These are phyloP conservation scores for Platorchestia sp. DNA, from an alignment of 1,140 invertebrate species.

Conservation along the genomic window DNA sequence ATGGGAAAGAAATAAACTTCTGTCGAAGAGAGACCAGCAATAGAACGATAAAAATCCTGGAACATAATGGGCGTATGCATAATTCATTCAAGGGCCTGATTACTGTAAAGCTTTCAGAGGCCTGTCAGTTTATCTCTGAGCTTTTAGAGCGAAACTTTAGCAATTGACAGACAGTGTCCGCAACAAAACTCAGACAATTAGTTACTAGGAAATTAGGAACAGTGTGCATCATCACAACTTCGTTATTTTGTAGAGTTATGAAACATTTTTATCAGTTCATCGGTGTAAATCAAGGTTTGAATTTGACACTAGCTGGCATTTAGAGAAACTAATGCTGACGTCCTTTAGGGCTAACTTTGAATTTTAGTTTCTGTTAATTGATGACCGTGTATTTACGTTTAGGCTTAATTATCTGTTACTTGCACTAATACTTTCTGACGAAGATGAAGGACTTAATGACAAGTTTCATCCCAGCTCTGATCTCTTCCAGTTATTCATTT, in stretches of 20 bases:
- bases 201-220: not conserved
- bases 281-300: not conserved
- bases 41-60: not conserved
- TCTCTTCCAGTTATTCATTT: too few species aligned
- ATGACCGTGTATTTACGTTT: too few species aligned
- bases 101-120: not conserved
- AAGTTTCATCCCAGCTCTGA: too few species aligned
- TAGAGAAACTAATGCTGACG: not conserved
- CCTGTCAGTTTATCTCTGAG: not conserved
- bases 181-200: not conserved
- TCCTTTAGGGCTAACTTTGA: not conserved
- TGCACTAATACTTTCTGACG: too few species aligned
- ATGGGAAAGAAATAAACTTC: not conserved
- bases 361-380: too few species aligned
- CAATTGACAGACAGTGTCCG: not conserved
- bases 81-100: not conserved
- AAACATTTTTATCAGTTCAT: not conserved
- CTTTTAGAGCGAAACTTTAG: not conserved
- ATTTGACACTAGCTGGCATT: not conserved
- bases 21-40: not conserved
- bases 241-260: not conserved
- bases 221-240: not conserved
- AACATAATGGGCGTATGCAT: not conserved
- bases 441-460: too few species aligned
- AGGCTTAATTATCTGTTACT: too few species aligned